phyloP scores from a whole-genome alignment of 2,888 invertebrate genomes.

The Ormyrus thymus region DNA sequence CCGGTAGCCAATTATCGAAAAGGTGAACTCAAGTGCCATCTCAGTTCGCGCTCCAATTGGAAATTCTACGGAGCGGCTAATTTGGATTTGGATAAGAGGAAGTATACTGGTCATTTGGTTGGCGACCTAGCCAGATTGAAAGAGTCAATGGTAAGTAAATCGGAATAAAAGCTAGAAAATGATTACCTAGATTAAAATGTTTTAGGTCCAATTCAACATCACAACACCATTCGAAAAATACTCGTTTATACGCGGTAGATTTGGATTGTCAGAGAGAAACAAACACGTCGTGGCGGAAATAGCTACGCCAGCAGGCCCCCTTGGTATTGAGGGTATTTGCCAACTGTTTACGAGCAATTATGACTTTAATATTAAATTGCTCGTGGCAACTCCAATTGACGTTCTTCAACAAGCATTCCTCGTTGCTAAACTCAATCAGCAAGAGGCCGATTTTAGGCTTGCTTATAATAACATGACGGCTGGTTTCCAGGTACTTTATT shows the following conservation, averaged over 20 bases:
- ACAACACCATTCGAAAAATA: slow-evolving; percentile 85
- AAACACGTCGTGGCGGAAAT: slow-evolving; percentile 85
- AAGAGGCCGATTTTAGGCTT: slow-evolving; percentile 84
- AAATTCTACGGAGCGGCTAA: slow-evolving; percentile 83
- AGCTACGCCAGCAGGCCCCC: slow-evolving; percentile 81
- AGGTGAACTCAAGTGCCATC: slow-evolving; percentile 82
- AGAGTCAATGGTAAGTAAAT: slow-evolving; percentile 79
- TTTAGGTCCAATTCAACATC: slow-evolving; percentile 78
- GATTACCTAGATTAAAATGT: slow-evolving; percentile 1
- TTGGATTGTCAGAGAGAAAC: slow-evolving; percentile 84
- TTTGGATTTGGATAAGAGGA: slow-evolving; percentile 83
- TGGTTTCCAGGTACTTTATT: slow-evolving; percentile 78
- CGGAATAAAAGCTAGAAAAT: neutral
- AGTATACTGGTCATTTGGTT: slow-evolving; percentile 78
- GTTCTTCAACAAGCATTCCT: slow-evolving; percentile 81
- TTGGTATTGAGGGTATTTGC: slow-evolving; percentile 83
- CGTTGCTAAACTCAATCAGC: slow-evolving; percentile 82
- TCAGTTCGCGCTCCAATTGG: slow-evolving; percentile 80
- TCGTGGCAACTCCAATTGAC: slow-evolving; percentile 85
- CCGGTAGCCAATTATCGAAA: slow-evolving; percentile 82
- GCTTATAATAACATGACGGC: slow-evolving; percentile 85
- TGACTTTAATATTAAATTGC: slow-evolving; percentile 85
- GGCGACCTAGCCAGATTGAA: slow-evolving; percentile 84
- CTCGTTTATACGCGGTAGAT: slow-evolving; percentile 80
- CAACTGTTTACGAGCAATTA: slow-evolving; percentile 78